Evolutionary conservation across 2,888 invertebrate species (phyloP), one percentile per base, ranked within the genome.

Genomic region (Drosophila picticornis): DNA sequence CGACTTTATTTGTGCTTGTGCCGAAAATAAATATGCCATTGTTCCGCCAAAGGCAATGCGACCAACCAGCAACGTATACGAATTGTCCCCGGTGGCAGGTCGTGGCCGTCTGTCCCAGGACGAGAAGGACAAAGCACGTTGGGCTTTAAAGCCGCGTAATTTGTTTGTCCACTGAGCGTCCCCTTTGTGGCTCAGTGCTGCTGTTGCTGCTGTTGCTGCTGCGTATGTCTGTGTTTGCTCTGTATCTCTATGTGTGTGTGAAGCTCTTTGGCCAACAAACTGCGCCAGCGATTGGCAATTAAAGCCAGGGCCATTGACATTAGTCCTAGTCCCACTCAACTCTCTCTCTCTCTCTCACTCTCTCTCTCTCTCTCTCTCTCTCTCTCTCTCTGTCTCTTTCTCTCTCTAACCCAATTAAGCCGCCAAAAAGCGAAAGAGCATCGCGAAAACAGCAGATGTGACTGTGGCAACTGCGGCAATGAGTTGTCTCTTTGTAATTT

Each of bases 401-500:
- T 36, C 34, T 25, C 13, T 22, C 76, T 90, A 88, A 88, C 88
- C 90, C 84, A 90, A 91, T 91, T 91, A 90, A 88, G 81, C 72
- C 77, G 72, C 63, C 82, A 75, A 71, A 69, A 52, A 71, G 75
- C 59, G 57, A 70, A 59, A 71, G 66, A 66, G 50, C n/a, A 31
- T 6, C 34, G 31, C 9, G 7, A 48, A 59, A 61, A 25, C 34
- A 63, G 59, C 77, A 66, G 68, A 65, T 55, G 62, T 31, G 13
- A 46, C n/a, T 13, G n/a, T 43, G 53, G 65, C 10, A 27, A 32
- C 19, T 53, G 36, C 55, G 53, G 31, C 32, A 32, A 46, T 48
- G 19, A 19, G 55, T 36, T 46, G 46, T 57, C 61, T 65, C 77
- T 71, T 66, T 77, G 67, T 76, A 84, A 84, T 83, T 75, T 77